phyloP scores from a whole-genome alignment of 2,113 vertebrate genomes.

The Ammodytes marinus region DNA sequence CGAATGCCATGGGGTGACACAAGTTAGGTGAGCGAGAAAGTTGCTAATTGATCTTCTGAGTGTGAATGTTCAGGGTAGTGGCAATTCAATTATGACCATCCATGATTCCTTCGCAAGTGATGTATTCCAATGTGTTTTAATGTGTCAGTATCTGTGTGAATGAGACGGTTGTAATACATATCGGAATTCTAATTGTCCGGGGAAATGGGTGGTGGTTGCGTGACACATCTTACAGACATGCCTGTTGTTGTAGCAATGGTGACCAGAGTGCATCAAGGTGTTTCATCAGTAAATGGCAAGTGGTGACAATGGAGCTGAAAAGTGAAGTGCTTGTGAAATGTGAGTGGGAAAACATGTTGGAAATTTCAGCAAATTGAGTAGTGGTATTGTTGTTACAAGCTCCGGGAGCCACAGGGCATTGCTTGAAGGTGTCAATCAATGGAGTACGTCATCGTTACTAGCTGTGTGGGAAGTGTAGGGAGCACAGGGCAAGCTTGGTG shows the following conservation, averaged over 20 bases:
- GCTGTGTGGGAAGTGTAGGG: neutral
- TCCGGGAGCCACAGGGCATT: neutral
- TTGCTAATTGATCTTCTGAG: neutral
- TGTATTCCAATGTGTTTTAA: slow-evolving; percentile 17
- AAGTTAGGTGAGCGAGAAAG: neutral
- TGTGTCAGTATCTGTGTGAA: slow-evolving; percentile 6
- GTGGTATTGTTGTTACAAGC: neutral
- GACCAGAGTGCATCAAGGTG: neutral
- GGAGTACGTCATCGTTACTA: neutral
- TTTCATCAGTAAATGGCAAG: slow-evolving; percentile 20
- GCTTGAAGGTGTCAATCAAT: neutral
- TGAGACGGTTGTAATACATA: slow-evolving; percentile 28
- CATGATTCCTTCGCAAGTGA: neutral
- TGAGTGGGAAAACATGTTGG: neutral
- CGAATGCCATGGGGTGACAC: neutral
- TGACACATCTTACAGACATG: neutral
- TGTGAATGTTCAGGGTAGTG: slow-evolving; percentile 1
- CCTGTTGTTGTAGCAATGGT: neutral
- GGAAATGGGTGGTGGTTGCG: neutral
- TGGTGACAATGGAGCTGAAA: neutral
- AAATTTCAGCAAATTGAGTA: neutral
- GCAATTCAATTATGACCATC: neutral
- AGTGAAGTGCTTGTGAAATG: neutral
- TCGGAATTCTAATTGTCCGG: slow-evolving; percentile 8
- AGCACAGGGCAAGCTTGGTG: neutral